These are phyloP conservation scores for Apodemus sylvaticus DNA, from an alignment of 2,113 vertebrate species.

Conservation along the genomic window DNA sequence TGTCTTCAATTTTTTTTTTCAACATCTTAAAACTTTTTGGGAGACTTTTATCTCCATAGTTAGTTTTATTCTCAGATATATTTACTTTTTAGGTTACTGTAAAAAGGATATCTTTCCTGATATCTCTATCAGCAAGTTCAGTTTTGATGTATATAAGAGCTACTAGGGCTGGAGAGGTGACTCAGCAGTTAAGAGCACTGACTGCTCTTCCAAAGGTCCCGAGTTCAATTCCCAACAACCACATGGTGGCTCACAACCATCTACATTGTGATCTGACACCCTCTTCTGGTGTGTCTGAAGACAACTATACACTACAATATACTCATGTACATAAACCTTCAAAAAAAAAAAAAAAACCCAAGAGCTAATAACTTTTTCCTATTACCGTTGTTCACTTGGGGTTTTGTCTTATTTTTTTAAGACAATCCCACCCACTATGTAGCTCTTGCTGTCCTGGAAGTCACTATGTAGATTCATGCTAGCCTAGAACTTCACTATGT, in stretches of 20 bases:
- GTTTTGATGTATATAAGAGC: not conserved
- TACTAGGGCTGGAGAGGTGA: not conserved
- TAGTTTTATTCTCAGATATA: not conserved
- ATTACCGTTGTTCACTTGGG: not conserved
- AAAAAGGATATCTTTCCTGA: not conserved
- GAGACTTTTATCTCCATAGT: not conserved
- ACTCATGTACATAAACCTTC: no score
- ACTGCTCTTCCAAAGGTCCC: no score
- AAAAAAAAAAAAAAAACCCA: not conserved
- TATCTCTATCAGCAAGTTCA: not conserved
- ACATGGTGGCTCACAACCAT: no score
- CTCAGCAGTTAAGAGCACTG: no score
- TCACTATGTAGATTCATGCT: not conserved
- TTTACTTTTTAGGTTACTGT: not conserved
- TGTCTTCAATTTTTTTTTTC: not conserved
- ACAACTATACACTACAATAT: no score
- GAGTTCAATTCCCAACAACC: no score
- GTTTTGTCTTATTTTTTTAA: not conserved
- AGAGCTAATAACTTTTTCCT: not conserved
- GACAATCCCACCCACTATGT: not conserved
- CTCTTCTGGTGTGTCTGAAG: no score
- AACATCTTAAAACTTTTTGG: not conserved
- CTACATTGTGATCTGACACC: no score
- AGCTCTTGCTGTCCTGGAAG: not conserved
- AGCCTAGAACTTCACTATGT: not conserved